Evolutionary conservation across 2,888 invertebrate genomes (phyloP), one percentile per base, ranked within the genome.

Genomic region (Gisinianus flammeolus): DNA sequence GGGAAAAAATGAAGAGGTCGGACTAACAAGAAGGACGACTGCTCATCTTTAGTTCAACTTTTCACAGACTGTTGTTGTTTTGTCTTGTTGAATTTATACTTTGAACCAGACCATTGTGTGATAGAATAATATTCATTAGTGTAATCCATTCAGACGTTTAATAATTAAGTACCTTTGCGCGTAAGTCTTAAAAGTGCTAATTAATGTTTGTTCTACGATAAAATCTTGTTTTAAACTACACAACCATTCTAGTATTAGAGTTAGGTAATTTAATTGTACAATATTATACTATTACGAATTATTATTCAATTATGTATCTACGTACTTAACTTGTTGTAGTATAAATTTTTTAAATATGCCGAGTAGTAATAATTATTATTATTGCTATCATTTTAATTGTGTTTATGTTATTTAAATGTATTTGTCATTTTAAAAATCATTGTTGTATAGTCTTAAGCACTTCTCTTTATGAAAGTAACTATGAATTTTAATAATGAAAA

Each of bases 71-170:
- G 24, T 62, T 35, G 35, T 35, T 35, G n/a, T n/a, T 58, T 62
- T 26, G 62, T 62, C 62, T 26, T 26, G 35, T 62, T 62, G 24
- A 62, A 26, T 62, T 26, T 12, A 22, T 24, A 62, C 12, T 62
- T 62, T 62, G 12, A 62, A 22, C 62, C 79, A 77, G 79, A 79
- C 68, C 77, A 73, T 75, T 77, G 79, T 77, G 79, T 79, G 80
- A 79, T 79, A 77, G 79, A 79, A 79, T 78, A 76, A 62, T 79
- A 54, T 68, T 62, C 24, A 62, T 24, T 62, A 62, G 62, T 24
- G 22, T 35, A 35, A 5, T 35, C 35, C 35, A 8, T 35, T 35
- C 5, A 35, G 12, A 35, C 5, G 6, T 35, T 24, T 26, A 8
- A 62, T 26, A 70, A 30, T 56, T 58, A 30, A 72, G 72, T 72